Base-by-base conservation (phyloP, 2,888 invertebrate genomes). In the Nomada fucata region DNA sequence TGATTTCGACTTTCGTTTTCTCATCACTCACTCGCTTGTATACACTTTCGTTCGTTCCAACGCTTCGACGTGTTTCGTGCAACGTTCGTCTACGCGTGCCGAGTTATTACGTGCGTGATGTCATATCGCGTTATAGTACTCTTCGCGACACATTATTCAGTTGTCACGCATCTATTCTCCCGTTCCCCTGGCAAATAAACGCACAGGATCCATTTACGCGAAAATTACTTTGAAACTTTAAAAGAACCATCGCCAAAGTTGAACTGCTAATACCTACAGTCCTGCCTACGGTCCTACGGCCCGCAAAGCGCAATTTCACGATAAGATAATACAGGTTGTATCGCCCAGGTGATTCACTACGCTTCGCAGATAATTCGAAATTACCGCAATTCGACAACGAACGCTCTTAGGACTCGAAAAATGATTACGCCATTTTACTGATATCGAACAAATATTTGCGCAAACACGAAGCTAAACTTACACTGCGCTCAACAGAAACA, bases 51-150 rank as follows among this genome's bases (percentile, higher is more conserved):
- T 72, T 64, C 69, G 64, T 72, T 64, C 55, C 71, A 76, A 60
- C 72, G 70, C 76, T 76, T 60, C 53, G 72, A 80, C 64, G 64
- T 11, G 70, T 59, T 65, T 65, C 55, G 53, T 61, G 65, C 65
- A 20, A 23, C 47, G n/a, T 57, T 61, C 44, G 63, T 55, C 36
- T 47, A 26, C 15, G 15, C 11, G 63, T 50, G 23, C 11, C 26
- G n/a, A 36, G 11, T 59, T 29, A n/a, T 68, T n/a, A 42, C 59
- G 15, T 57, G 55, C 53, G 47, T 42, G 63, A 73, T 52, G 52
- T 29, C 60, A 47, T 57, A 59, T 50, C 59, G 42, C 63, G 68
- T 63, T 71, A 68, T 15, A 23, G 55, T 72, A 52, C 59, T 67
- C 71, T 67, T 57, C 55, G 57, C 13, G 55, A 57, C 29, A 29